Conservation (phyloP, 35 echinoderm and acorn worm genomes). For the Hemicentrotus pulcherrimus region DNA sequence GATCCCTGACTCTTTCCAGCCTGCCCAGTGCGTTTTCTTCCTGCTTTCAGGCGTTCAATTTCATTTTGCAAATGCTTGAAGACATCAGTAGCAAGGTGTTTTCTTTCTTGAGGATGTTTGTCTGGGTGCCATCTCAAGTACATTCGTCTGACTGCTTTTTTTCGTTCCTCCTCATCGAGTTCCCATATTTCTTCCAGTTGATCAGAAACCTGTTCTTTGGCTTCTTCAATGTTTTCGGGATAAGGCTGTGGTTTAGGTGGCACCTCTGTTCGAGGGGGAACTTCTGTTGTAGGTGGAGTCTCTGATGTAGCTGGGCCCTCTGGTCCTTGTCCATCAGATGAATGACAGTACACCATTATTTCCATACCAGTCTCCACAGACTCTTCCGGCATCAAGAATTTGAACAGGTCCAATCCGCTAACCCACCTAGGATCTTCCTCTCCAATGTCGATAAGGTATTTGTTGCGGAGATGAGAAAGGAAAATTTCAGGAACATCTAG, state of each 20-base stretch:
- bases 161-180: conserved; percentile 47
- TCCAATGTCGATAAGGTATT: conserved; percentile 2
- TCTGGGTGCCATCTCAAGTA: conserved; percentile 64
- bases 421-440: background rate
- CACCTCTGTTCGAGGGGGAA: background rate
- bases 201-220: conserved; percentile 16
- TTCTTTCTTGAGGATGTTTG: conserved; percentile 46
- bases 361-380: background rate
- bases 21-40: background rate
- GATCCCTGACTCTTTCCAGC: background rate
- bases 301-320: background rate
- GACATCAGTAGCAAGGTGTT: conserved; percentile 28
- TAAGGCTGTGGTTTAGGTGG: background rate
- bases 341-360: background rate
- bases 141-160: conserved; percentile 41
- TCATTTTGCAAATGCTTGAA: conserved; percentile 57
- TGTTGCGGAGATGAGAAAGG: background rate
- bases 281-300: background rate
- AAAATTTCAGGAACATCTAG: background rate
- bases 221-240: conserved; percentile 43
- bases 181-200: conserved; percentile 42
- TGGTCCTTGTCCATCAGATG: background rate
- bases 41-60: conserved; percentile 7
- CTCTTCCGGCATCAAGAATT: conserved; percentile 7
- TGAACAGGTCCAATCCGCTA: background rate